Percentiles rank a stretch among this genome's conserved stretches.
Conservation (phyloP, 2,888 invertebrate species). For the Theristus sp. region DNA sequence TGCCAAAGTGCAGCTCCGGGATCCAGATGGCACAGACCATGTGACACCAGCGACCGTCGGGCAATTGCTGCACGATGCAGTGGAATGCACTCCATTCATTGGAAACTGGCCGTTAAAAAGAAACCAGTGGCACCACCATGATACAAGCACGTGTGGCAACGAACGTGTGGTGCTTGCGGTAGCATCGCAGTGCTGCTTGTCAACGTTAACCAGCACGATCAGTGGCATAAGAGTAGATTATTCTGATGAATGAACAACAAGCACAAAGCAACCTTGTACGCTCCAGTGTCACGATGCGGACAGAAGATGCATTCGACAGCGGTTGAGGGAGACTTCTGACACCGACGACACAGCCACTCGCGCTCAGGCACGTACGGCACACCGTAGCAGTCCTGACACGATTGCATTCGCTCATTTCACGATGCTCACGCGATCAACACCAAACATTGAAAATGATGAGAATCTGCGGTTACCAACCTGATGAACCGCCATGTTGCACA, state of each 20-base stretch:
- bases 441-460: background rate
- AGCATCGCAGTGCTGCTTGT: no score
- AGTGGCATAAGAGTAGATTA: no score
- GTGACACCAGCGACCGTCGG: constrained; percentile 86
- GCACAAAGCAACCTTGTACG: background rate
- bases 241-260: no score
- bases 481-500: constrained; percentile 97
- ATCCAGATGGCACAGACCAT: constrained; percentile 98
- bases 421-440: no score
- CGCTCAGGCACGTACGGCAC: constrained; percentile 92
- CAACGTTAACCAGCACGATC: no score
- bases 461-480: constrained; percentile 46
- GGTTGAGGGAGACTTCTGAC: constrained; percentile 81
- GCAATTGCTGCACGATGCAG: constrained; percentile 63
- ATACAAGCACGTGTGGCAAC: no score
- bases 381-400: constrained; percentile 55
- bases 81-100: no score
- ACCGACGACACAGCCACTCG: constrained; percentile 88
- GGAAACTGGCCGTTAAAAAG: no score
- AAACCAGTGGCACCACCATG: no score
- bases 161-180: no score
- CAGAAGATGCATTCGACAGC: constrained; percentile 93
- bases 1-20: constrained; percentile 81
- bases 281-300: constrained; percentile 46
- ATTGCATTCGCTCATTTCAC: background rate